Conservation (phyloP, 2,113 vertebrate genomes). For the Seriola rivoliana region DNA sequence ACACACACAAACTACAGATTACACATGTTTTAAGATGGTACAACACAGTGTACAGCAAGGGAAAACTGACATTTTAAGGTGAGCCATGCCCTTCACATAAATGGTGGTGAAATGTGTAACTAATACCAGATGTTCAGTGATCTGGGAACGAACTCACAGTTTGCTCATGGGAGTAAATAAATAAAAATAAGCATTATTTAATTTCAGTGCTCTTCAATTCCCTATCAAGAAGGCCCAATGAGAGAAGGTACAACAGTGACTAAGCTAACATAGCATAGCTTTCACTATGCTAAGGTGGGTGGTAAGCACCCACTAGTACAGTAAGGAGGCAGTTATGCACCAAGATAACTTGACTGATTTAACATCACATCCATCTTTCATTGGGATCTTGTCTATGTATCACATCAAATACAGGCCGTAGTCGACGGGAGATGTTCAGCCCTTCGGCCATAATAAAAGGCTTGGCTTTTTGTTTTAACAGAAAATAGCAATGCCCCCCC, state of each 20-base stretch:
- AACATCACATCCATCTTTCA: neutral
- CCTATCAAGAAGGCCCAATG: neutral
- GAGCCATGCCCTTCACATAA: slow-evolving; percentile 71
- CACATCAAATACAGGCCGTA: neutral
- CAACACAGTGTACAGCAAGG: slow-evolving; percentile 20
- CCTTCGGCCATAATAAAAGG: neutral
- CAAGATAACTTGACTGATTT: neutral
- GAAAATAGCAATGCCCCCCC: neutral
- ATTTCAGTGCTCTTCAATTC: neutral
- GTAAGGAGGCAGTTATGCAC: slow-evolving; percentile 17
- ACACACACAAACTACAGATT: slow-evolving; percentile 32
- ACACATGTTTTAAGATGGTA: slow-evolving; percentile 16
- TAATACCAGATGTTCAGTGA: slow-evolving; percentile 53
- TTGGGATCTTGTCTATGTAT: neutral
- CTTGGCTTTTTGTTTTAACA: neutral
- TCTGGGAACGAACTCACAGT: neutral
- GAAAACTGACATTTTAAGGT: slow-evolving; percentile 50
- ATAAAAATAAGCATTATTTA: neutral
- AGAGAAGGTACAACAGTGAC: neutral
- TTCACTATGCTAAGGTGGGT: neutral
- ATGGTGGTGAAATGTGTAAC: slow-evolving; percentile 71
- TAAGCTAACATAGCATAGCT: neutral
- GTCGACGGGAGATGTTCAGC: neutral
- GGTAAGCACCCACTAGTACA: slow-evolving; percentile 11
- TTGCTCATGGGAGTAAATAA: neutral